Base-by-base conservation (phyloP, 2,888 invertebrate species). In the Itoplectis maculator region DNA sequence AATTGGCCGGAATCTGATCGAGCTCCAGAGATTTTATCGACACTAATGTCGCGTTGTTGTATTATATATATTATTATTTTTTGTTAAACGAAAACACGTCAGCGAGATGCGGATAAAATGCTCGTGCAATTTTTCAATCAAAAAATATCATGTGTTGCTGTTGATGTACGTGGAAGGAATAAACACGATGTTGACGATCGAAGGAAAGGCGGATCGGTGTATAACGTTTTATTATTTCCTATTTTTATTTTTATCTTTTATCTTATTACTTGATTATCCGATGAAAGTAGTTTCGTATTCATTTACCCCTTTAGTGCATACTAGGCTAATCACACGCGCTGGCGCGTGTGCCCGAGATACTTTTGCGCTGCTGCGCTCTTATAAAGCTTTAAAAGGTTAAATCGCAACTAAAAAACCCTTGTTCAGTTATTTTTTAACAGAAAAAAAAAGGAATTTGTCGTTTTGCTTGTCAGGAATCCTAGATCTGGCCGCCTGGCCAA, bases 1-100 rank as follows among this genome's bases (percentile, higher is more conserved):
- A 82, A 20, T 59, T 84, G 6, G 79, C 79, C 8, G 85, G 85
- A 1, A 85, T 86, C 37, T 86, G 73, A 84, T 47, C 29, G n/a
- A 9, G n/a, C 23, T 13, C 29, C 15, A 37, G 40, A 61, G 35
- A 61, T 61, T 68, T 68, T 49, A 15, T 68, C 11, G 68, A 18
- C 9, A 20, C 1, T 37, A 40, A 18, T 47, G 29, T 69, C 23
- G 37, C n/a, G 40, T 69, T 49, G 54, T 54, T 69, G 37, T 37
- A 40, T 20, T 49, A 23, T 42, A 65, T 42, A 65, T 23, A 47
- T 1, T 56, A n/a, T 29, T 49, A 8, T 3, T 20, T 20, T 54
- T 65, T 61, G 42, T 63, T 66, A 68, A 75, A 49, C 20, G 18
- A 72, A 40, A 42, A 23, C 51, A 51, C 15, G 29, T 49, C 11